phyloP scores from a whole-genome alignment of 2,797 vertebrate genomes.

The Gambusia yucatana region DNA sequence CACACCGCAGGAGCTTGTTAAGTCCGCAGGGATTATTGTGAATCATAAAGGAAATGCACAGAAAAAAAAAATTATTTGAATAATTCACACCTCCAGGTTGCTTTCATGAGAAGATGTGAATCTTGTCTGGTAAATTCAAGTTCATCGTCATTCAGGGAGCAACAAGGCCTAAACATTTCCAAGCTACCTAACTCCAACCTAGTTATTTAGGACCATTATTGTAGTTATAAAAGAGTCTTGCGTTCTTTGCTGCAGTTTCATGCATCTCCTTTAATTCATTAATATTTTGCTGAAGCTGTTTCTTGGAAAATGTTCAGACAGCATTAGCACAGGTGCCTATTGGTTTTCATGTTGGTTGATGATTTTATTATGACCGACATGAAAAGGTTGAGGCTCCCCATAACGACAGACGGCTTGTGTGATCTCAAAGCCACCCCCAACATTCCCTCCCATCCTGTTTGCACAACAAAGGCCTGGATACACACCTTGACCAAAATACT shows the following conservation, averaged over 20 bases:
- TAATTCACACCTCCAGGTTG: background rate
- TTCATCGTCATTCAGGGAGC: constrained; percentile 47
- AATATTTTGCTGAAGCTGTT: constrained; percentile 18
- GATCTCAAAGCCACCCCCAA: constrained; percentile 40
- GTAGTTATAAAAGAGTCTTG: constrained; percentile 55
- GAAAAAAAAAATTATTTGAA: background rate
- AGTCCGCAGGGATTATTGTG: background rate
- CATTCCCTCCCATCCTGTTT: constrained; percentile 45
- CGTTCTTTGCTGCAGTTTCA: constrained; percentile 43
- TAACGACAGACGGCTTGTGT: constrained; percentile 51
- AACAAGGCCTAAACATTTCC: constrained; percentile 38
- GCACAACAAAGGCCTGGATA: constrained; percentile 56
- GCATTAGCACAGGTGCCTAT: constrained; percentile 31
- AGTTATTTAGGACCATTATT: constrained; percentile 51
- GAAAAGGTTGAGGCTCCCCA: constrained; percentile 48
- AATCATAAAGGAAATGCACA: constrained; percentile 1
- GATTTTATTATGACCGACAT: constrained; percentile 42
- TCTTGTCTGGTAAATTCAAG: constrained; percentile 27
- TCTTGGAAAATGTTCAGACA: constrained; percentile 8
- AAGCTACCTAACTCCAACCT: constrained; percentile 34
- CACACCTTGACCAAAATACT: constrained; percentile 49
- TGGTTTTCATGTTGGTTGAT: constrained; percentile 5
- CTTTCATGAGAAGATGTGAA: constrained; percentile 7
- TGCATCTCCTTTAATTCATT: constrained; percentile 39
- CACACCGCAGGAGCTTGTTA: background rate